Evolutionary conservation across 2,888 invertebrate genomes (phyloP).

Genomic region (Rhamphomyia laevipes): DNA sequence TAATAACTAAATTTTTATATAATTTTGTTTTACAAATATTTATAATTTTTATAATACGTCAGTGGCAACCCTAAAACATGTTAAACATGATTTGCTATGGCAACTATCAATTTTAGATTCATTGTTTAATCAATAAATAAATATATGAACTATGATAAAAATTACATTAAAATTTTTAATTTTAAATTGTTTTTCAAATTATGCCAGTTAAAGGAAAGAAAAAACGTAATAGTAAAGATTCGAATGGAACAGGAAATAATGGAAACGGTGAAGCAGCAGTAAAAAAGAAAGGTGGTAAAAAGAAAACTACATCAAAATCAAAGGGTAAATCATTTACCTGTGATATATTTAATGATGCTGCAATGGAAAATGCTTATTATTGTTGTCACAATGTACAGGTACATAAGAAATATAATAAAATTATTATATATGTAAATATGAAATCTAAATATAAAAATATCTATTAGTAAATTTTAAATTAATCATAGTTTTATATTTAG

Average conservation of each 20-base stretch:
- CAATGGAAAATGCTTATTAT: constrained; percentile 90
- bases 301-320: constrained; percentile 36
- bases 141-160: not conserved
- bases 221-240: constrained; percentile 45
- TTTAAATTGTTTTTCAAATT: not conserved
- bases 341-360: constrained; percentile 78
- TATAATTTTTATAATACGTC: too few species aligned
- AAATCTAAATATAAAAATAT: too few species aligned
- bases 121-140: constrained; percentile 1
- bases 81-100: too few species aligned
- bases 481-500: constrained; percentile 30
- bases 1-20: too few species aligned
- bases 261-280: constrained; percentile 34
- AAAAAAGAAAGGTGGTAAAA: constrained; percentile 42
- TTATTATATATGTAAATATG: not conserved
- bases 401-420: not conserved
- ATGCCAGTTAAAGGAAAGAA: constrained; percentile 42
- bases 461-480: too few species aligned
- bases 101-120: not conserved
- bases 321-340: constrained; percentile 56
- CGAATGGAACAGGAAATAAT: constrained; percentile 24
- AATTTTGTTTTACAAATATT: too few species aligned
- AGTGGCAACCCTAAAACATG: too few species aligned
- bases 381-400: constrained; percentile 88
- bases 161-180: too few species aligned